A percentile compares a stretch with the other conserved stretches of the same genome.
Conservation (phyloP, 2,888 invertebrate species). For the Willowsia nigromaculata region DNA sequence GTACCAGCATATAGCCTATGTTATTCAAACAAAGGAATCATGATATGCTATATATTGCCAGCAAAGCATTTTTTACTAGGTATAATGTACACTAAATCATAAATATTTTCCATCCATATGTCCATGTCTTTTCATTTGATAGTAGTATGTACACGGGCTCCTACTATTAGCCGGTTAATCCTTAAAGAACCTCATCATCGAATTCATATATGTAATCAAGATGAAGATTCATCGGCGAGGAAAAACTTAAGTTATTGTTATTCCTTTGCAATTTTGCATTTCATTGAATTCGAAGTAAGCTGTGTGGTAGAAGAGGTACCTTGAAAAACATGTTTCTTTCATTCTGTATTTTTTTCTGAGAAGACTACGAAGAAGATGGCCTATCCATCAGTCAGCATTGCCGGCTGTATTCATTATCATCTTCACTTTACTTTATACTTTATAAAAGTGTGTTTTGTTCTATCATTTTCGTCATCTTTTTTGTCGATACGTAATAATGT, state of each 20-base stretch:
- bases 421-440: background rate
- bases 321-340: slow-evolving; percentile 69
- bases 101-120: background rate
- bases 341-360: slow-evolving; percentile 15
- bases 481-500: background rate
- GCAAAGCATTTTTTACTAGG: too few species aligned
- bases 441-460: background rate
- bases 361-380: slow-evolving; percentile 36
- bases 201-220: background rate
- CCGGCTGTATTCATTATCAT: slow-evolving; percentile 11
- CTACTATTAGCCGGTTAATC: background rate
- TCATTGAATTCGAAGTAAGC: slow-evolving; percentile 49
- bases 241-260: slow-evolving; percentile 8
- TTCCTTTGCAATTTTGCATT: slow-evolving; percentile 52
- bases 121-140: background rate
- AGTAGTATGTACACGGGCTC: background rate
- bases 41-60: background rate
- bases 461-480: slow-evolving; percentile 30
- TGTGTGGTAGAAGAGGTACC: slow-evolving; percentile 42
- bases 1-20: background rate
- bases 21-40: background rate
- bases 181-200: background rate
- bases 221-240: slow-evolving; percentile 27
- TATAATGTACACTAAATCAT: too few species aligned
- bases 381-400: background rate